A percentile compares a stretch with the other conserved stretches of the same genome.
Evolutionary conservation across 2,113 vertebrate species (phyloP).

Genomic region (Onychostoma macrolepis): DNA sequence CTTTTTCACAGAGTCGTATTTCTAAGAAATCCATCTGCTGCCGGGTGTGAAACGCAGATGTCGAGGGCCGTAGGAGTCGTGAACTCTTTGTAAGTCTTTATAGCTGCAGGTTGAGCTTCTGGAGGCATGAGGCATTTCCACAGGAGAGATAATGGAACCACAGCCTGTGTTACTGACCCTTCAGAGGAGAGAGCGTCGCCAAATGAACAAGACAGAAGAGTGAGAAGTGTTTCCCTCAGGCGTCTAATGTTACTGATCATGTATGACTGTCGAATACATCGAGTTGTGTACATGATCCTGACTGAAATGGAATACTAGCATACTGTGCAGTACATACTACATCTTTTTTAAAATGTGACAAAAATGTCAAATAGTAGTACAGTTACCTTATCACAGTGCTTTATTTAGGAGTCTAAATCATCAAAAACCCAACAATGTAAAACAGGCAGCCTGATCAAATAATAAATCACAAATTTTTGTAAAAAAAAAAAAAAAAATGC

Average conservation of each 20-base stretch:
- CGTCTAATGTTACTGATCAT: background rate
- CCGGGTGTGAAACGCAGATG: background rate
- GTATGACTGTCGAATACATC: background rate
- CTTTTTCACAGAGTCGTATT: background rate
- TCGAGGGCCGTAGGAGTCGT: background rate
- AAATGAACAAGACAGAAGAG: background rate
- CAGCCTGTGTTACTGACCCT: background rate
- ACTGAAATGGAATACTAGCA: background rate
- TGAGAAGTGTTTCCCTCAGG: background rate
- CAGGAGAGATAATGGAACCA: background rate
- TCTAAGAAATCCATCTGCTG: background rate
- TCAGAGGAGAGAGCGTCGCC: background rate
- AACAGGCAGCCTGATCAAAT: too few relatives aligned
- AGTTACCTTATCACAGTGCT: background rate
- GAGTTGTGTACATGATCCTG: background rate
- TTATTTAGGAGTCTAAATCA: background rate
- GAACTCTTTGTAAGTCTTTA: background rate
- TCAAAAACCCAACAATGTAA: too few relatives aligned
- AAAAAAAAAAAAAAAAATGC: too few relatives aligned
- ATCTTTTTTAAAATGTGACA: background rate
- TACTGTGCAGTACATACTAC: background rate
- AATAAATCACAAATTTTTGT: too few relatives aligned
- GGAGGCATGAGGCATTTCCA: background rate
- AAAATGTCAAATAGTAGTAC: background rate
- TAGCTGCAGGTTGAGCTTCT: background rate